Evolutionary conservation across 2,797 vertebrate genomes (phyloP), one percentile per base, ranked within the genome.

Genomic region (Melanotaenia trifasciata): DNA sequence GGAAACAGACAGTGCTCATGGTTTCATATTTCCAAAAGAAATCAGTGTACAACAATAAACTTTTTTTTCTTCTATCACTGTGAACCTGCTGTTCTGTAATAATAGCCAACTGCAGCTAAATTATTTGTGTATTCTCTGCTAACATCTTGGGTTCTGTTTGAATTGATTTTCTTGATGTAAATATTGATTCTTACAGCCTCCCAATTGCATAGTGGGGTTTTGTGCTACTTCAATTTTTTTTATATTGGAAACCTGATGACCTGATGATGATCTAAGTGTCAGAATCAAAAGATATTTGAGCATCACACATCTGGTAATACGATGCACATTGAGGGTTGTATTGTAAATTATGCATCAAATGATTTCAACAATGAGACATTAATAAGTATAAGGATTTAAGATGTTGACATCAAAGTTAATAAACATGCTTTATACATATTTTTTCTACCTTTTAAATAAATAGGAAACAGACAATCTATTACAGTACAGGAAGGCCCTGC

Each of bases 101-200:
- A 76, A 74, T 51, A 78, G 72, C 32, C 62, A 70, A 14, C 50
- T 57, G 60, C 40, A 69, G 58, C 64, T 64, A 4, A 13, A 71
- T 22, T 58, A 53, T 64, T 80, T 72, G 60, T 86, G 51, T 70
- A 45, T 64, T 74, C 71, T 54, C 64, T 32, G 28, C 53, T 33
- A 72, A 84, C 30, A 6, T 74, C 74, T 74, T 77, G 43, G 38
- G 57, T 70, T 90, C 56, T 76, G 70, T 73, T 59, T 62, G 1
- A 73, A 87, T 87, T 54, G 76, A 79, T 84, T 80, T 80, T 72
- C 0, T 50, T 38, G 12, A 72, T 72, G 65, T 75, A 78, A 68
- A 78, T 79, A 86, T 84, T 3, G 79, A 91, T 77, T 85, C 33
- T 59, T 33, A n/a, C 43, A 70, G 68, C 72, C 26, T 73, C 57